Base-by-base conservation (phyloP, 2,113 vertebrate genomes). In the Hemiscyllium ocellatum region DNA sequence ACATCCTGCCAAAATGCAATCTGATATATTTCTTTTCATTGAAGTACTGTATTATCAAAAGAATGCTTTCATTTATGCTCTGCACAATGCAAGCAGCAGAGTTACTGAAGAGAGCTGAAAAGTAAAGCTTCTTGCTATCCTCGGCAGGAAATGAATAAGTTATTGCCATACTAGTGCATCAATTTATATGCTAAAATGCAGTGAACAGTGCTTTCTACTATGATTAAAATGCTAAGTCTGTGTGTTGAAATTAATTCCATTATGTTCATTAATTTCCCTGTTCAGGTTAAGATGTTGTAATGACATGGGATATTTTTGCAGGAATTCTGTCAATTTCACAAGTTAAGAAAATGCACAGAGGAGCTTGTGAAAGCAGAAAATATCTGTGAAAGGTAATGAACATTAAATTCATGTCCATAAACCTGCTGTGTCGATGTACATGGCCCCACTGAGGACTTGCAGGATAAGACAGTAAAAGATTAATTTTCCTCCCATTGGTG, bases 141-240 rank as follows among this genome's bases (percentile, higher is more conserved):
- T 68, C 24, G 50, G 93, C 68, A 47, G 69, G 68, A 72, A 94
- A 94, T 70, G 7, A 90, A 61, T 47, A 94, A 37, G 47, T 68
- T 22, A 94, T 12, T 94, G 68, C 24, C 66, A 94, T 50, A 47
- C 22, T 94, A 94, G 42, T 70, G 70, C 17, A 29, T 42, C 93
- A 47, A 94, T 94, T 94, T 42, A 70, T 94, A 94, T 94, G 93
- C 93, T 94, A 50, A 70, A 69, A 94, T 68, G 42, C 93, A 70
- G 65, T 69, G 93, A 61, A 20, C 10, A 29, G 37, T 94, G 17
- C 65, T 69, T 70, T 70, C 26, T 70, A 22, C 66, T 50, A 0
- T 37, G 42, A 50, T 90, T 56, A 90, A 56, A 90, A 90, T 61
- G 24, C 68, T 94, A 13, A 94, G 65, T 61, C 56, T 33, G 29